Evolutionary conservation across 2,113 vertebrate genomes (phyloP).

Genomic region (Sorex araneus): DNA sequence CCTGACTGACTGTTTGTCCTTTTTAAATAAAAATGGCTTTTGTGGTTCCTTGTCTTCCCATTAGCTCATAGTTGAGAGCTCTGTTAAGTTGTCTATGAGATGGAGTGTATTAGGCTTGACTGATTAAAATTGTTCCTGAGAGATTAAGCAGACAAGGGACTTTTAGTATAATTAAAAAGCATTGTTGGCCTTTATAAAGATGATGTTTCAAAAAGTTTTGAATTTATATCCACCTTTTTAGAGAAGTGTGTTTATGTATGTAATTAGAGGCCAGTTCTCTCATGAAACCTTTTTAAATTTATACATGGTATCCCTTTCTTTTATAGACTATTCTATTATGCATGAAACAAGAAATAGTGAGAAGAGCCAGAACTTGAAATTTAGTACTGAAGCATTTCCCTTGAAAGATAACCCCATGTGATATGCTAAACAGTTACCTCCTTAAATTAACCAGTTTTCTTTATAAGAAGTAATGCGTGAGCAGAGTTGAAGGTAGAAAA

Average conservation of each 20-base stretch:
- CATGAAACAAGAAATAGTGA: constrained; percentile 49
- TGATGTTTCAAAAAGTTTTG: constrained; percentile 77
- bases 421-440: constrained; percentile 59
- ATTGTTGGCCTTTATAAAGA: constrained; percentile 67
- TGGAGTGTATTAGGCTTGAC: constrained; percentile 67
- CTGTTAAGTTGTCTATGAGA: constrained; percentile 79
- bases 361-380: constrained; percentile 51
- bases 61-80: constrained; percentile 80
- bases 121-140: constrained; percentile 83
- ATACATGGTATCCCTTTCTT: constrained; percentile 37
- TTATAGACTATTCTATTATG: constrained; percentile 64
- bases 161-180: constrained; percentile 83
- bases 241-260: constrained; percentile 74
- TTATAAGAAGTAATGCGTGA: constrained; percentile 57
- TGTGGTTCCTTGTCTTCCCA: constrained; percentile 76
- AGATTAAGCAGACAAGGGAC: constrained; percentile 81
- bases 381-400: constrained; percentile 61
- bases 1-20: constrained; percentile 76
- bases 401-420: constrained; percentile 50
- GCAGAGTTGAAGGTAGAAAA: constrained; percentile 43
- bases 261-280: constrained; percentile 73
- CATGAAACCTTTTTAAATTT: constrained; percentile 62
- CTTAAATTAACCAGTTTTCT: constrained; percentile 53
- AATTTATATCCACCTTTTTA: constrained; percentile 81
- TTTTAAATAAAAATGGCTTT: constrained; percentile 79